Conservation (phyloP, 2,797 vertebrate species). For the Acrossocheilus fasciatus region DNA sequence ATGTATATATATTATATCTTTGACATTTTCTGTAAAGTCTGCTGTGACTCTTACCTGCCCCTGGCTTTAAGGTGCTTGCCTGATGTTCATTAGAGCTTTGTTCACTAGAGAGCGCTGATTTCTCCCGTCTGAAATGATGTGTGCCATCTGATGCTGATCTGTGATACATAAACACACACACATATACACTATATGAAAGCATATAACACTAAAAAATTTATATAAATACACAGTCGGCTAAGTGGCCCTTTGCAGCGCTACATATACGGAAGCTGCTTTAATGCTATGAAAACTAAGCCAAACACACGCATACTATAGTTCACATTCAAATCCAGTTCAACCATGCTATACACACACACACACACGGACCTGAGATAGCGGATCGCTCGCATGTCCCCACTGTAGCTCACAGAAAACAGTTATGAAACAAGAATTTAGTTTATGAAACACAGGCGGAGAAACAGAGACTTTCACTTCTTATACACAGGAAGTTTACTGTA, state of each 20-base stretch:
- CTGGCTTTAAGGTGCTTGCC: slow-evolving; percentile 56
- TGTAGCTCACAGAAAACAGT: slow-evolving; percentile 16
- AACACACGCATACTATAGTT: not conserved
- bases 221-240: not conserved
- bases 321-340: not conserved
- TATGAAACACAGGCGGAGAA: slow-evolving; percentile 28
- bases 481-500: not conserved
- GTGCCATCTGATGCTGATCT: slow-evolving; percentile 61
- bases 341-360: not conserved
- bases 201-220: not conserved
- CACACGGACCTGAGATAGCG: slow-evolving; percentile 15
- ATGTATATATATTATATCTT: not conserved
- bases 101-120: slow-evolving; percentile 66
- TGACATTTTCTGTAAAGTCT: not conserved
- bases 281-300: not conserved
- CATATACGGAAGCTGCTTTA: not conserved
- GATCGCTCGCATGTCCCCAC: not conserved
- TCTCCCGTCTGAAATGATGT: slow-evolving; percentile 72
- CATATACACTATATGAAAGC: not conserved
- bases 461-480: slow-evolving; percentile 36
- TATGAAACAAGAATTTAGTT: slow-evolving; percentile 33
- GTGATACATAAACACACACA: slow-evolving; percentile 67
- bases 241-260: not conserved
- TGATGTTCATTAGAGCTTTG: slow-evolving; percentile 61
- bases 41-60: slow-evolving; percentile 62